A percentile compares a stretch with the other conserved stretches of the same genome.
These are phyloP conservation scores for Campoplex nolae DNA, from an alignment of 2,888 invertebrate species.

Conservation along the genomic window DNA sequence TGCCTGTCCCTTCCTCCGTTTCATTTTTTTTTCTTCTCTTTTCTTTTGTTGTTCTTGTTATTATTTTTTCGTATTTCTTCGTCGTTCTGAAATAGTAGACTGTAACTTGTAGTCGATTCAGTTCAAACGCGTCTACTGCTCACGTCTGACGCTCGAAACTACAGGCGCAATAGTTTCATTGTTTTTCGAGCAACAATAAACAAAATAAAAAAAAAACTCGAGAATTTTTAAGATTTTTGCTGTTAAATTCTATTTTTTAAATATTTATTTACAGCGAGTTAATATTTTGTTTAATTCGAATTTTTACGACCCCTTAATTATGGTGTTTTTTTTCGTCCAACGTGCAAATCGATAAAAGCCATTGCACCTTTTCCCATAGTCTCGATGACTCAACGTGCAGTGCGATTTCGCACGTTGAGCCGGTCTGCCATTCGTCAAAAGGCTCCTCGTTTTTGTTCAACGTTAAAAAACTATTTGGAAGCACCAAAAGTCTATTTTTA, in stretches of 20 bases:
- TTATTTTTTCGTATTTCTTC: not conserved
- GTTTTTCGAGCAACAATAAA: not conserved
- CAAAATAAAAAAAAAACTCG: not conserved
- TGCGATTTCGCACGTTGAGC: slow-evolving; percentile 6
- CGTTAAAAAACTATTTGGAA: not conserved
- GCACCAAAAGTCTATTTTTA: slow-evolving; percentile 1
- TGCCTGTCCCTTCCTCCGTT: slow-evolving; percentile 83
- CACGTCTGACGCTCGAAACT: slow-evolving; percentile 50
- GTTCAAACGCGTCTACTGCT: slow-evolving; percentile 75
- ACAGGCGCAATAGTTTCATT: slow-evolving; percentile 28
- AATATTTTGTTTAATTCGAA: not conserved
- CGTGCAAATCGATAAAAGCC: slow-evolving; percentile 15
- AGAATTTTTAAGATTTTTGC: not conserved
- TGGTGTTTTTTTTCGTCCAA: not conserved
- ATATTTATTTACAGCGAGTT: not conserved
- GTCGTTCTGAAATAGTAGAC: slow-evolving; percentile 76
- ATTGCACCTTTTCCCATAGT: slow-evolving; percentile 8
- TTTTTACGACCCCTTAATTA: not conserved
- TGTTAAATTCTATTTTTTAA: not conserved
- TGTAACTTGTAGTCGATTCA: slow-evolving; percentile 75
- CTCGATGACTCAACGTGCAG: slow-evolving; percentile 29
- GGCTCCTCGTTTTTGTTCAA: not conserved
- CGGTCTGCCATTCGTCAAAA: not conserved
- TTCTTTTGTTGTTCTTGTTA: slow-evolving; percentile 4
- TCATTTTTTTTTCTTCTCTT: slow-evolving; percentile 68